Base-by-base conservation (phyloP, 2,797 vertebrate genomes). In the Chelon labrosus region DNA sequence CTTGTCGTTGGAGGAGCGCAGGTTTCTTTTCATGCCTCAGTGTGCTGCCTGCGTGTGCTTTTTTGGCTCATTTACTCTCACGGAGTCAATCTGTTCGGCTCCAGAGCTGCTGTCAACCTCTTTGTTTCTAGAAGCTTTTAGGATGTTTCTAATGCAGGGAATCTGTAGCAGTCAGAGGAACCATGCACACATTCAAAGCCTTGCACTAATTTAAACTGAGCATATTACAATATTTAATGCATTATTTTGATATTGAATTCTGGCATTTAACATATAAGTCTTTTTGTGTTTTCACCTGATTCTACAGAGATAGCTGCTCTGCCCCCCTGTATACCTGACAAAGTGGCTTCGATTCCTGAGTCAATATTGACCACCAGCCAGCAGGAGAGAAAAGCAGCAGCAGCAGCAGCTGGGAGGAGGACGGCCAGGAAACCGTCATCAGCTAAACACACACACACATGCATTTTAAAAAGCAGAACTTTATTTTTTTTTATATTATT, bases 361-460 rank as follows among this genome's bases (percentile, higher is more conserved):
- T 94, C 91, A 94, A 93, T 94, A 94, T 94, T 94, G 90, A 93
- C 91, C 84, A 55, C 55, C 73, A 64, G 85, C 78, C 77, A 64
- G 77, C 70, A 79, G 70, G 65, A 69, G 63, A 75, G 85, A 67
- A 73, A 63, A 65, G 83, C 42, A 60, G 60, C 67, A 71, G 79
- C 70, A 79, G 84, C 66, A 77, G 81, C 79, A 84, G 73, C 73
- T 71, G 77, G 70, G 65, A 77, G 55, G 56, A 81, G 46, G 75
- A 67, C 46, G 66, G 70, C 56, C 68, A 55, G 52, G 70, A 62
- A 53, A 80, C 22, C 68, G 54, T 75, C 63, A 74, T 47, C 58
- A 50, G 47, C 22, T 13, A 35, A 35, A 47, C 56, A 44, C 17
- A 68, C 66, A 59, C 61, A 44, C 52, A 14, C 17, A 52, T 46